Evolutionary conservation across 2,113 vertebrate species (phyloP), one percentile per base, ranked within the genome.

Genomic region (Sturnira hondurensis): DNA sequence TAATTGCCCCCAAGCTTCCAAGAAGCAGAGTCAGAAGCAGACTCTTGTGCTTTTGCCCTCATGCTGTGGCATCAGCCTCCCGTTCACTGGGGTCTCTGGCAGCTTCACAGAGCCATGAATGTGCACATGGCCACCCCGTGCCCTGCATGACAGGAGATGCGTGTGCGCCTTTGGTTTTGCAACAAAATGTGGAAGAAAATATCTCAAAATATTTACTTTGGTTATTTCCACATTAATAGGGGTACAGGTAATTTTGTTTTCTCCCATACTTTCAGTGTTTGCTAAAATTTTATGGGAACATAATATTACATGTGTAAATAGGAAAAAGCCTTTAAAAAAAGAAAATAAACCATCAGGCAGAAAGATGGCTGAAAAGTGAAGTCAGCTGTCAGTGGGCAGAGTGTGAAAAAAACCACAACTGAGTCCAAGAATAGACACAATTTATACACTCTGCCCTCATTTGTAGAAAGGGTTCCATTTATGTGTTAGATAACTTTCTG

Each of bases 301-400:
- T 54, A 20, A 20, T 13, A 88, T 70, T 86, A 54, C 63, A 84
- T 71, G 58, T 52, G 47, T 82, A 68, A 91, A 56, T 87, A 88
- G 54, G 26, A 94, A 88, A 95, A 61, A 71, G 11, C 4, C 16
- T 67, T 95, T 70, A 10, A 26, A 61, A 63, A 94, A 86, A 81
- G 77, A 96, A 96, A 96, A 85, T 54, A 93, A 92, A 54, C 36
- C 58, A 61, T 61, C 58, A 96, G 38, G 13, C 56, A 86, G 93
- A 89, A 83, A 85, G 50, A 38, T 38, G 77, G 50, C 63, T 96
- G 47, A 54, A 15, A 89, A 93, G 33, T 86, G 43, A 86, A 86
- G 45, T 86, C 94, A 96, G 82, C 86, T 89, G 89, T 89, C 78
- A 82, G 94, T 96, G 97, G 97, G 91, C 89, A 86, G 73, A 86